Base-by-base conservation (phyloP, 1,140 invertebrate genomes). In the Papilio machaon region DNA sequence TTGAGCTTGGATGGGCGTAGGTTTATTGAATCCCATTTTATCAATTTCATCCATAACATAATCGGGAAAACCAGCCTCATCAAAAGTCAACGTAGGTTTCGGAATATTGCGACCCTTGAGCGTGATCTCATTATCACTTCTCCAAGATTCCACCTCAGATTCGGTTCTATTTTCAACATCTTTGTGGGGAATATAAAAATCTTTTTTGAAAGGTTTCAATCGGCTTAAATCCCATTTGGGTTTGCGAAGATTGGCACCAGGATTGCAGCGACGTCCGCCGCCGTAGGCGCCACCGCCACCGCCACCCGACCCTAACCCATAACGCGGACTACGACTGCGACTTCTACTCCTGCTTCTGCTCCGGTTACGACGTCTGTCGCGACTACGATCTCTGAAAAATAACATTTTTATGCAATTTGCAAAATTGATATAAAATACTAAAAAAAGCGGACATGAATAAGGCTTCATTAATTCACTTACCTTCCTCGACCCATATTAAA, bases 1-100 rank as follows among this genome's bases (percentile, higher is more conserved):
- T 94, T 98, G 97, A 15, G 97, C 96, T 94, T 99, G 98, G 87
- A 99, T 99, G 13, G 98, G 96, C 54, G 98, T 99, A 11, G 98
- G 98, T 87, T 96, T 96, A 87, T 96, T 96, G 92, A 98, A 99
- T 73, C 97, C 97, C 95, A 97, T 96, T 87, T 98, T 98, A 30
- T 96, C 96, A 79, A 97, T 96, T 94, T 97, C 97, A 87, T 96
- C 95, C 93, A 97, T 96, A 80, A 97, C 97, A 90, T 97, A 97
- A 90, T 98, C 97, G 35, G 98, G 97, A 85, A 98, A 97, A 83
- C 96, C 96, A n/a, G 96, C 96, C 95, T 98, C 97, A 84, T 97
- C 97, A 90, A 98, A 98, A 82, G 96, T 96, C 82, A 97, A 96
- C 83, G 98, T 98, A 30, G 98, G 97, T 92, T 98, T 97, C 2